These are phyloP conservation scores for Chorisops tibialis DNA, from an alignment of 2,888 invertebrate species.

Conservation along the genomic window DNA sequence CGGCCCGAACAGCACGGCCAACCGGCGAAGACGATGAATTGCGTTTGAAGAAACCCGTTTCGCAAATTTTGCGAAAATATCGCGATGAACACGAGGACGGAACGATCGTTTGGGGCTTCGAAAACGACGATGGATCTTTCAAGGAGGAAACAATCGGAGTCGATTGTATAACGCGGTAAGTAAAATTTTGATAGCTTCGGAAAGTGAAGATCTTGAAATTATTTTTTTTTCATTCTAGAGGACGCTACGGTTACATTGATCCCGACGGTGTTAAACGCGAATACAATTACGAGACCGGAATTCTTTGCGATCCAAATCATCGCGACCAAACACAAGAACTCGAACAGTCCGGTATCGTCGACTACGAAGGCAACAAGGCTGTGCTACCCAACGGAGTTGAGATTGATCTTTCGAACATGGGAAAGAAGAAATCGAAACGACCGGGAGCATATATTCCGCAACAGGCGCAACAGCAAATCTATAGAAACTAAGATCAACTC, in stretches of 20 bases:
- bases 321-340: conserved; percentile 54
- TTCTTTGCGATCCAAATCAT: conserved; percentile 57
- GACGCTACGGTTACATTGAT: conserved; percentile 80
- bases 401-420: conserved; percentile 67
- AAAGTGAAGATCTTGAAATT: background rate
- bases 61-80: conserved; percentile 67
- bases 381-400: conserved; percentile 70
- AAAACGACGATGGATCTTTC: conserved; percentile 83
- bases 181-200: conserved; percentile 19
- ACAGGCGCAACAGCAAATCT: conserved; percentile 32
- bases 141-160: conserved; percentile 80
- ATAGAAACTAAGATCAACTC: conserved; percentile 33
- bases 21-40: conserved; percentile 45
- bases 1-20: conserved; percentile 46
- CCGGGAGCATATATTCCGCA: conserved; percentile 52
- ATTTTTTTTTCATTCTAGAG: conserved; percentile 51
- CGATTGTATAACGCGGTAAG: conserved; percentile 65
- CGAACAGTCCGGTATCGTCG: conserved; percentile 63
- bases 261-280: conserved; percentile 79
- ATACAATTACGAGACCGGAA: conserved; percentile 79
- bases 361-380: conserved; percentile 71
- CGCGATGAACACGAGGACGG: conserved; percentile 72
- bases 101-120: conserved; percentile 84
- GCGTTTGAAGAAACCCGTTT: conserved; percentile 63
- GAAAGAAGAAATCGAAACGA: conserved; percentile 66